phyloP scores from a whole-genome alignment of 2,888 invertebrate genomes.

The Metallyticus violacea region DNA sequence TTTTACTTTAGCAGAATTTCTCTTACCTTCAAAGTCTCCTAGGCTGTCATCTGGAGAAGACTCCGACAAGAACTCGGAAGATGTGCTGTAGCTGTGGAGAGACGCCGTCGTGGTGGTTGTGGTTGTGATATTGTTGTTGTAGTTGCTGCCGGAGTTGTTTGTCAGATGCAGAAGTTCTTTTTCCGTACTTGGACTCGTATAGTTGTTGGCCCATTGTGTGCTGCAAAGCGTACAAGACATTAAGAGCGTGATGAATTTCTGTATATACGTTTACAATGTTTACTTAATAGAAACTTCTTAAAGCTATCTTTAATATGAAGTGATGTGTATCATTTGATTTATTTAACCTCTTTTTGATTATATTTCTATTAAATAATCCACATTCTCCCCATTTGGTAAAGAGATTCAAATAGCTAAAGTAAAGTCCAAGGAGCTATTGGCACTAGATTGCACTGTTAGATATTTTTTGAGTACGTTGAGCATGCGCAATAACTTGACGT shows the following conservation, averaged over 20 bases:
- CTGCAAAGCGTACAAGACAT: constrained; percentile 6
- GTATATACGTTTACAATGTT: not conserved
- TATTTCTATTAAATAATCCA: too few species aligned
- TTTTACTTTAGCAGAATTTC: too few species aligned
- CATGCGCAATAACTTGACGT: too few species aligned
- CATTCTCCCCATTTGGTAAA: too few species aligned
- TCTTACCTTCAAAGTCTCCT: constrained; percentile 53
- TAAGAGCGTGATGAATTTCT: not conserved
- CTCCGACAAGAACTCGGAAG: constrained; percentile 39
- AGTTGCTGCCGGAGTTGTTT: constrained; percentile 30
- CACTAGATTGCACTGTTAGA: too few species aligned
- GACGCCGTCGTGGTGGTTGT: constrained; percentile 35
- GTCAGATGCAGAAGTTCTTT: constrained; percentile 23
- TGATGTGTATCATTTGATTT: too few species aligned
- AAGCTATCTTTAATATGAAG: too few species aligned
- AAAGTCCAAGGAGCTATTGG: too few species aligned
- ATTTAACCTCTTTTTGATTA: too few species aligned
- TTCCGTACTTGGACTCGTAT: constrained; percentile 12
- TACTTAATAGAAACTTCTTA: too few species aligned
- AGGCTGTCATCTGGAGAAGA: constrained; percentile 55
- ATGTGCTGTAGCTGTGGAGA: constrained; percentile 37
- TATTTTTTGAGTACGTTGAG: too few species aligned
- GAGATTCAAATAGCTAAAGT: too few species aligned
- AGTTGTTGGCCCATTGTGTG: constrained; percentile 35
- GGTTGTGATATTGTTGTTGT: constrained; percentile 29